Evolutionary conservation across 2,113 vertebrate species (phyloP).

Genomic region (Pongo pygmaeus): DNA sequence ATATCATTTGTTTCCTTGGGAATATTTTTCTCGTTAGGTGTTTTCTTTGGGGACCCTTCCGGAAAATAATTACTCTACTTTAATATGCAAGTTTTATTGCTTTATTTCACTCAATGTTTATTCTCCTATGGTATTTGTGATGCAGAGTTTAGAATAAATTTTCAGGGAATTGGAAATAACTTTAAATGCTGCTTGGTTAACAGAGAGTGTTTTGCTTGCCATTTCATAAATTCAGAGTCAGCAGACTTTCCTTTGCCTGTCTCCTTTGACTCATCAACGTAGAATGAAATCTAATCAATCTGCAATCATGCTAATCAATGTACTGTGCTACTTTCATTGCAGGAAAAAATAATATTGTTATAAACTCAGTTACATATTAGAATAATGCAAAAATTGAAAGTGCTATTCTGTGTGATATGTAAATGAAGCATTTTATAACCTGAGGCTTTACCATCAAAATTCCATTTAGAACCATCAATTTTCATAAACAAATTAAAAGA

Average conservation of each 20-base stretch:
- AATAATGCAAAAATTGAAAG: constrained; percentile 62
- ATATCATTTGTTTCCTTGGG: background rate
- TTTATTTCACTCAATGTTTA: background rate
- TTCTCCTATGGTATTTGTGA: background rate
- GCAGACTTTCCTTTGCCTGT: background rate
- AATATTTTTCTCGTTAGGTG: background rate
- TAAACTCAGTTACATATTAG: constrained; percentile 60
- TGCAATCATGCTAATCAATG: constrained; percentile 70
- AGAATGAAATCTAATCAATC: constrained; percentile 69
- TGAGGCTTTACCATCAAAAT: constrained; percentile 64
- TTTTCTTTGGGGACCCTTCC: background rate
- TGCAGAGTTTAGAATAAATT: background rate
- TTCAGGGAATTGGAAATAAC: background rate
- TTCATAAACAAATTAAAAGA: constrained; percentile 73
- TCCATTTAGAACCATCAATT: constrained; percentile 69
- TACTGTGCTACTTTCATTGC: constrained; percentile 42
- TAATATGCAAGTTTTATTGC: background rate
- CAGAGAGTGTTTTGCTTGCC: background rate
- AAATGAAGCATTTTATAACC: constrained; percentile 75
- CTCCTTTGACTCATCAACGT: constrained; percentile 52
- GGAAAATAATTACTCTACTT: background rate
- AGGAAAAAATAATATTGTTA: constrained; percentile 56
- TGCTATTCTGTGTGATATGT: constrained; percentile 60
- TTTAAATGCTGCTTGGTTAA: background rate
- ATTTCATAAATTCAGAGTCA: constrained; percentile 25